A percentile compares a stretch with the other conserved stretches of the same genome.
phyloP scores from a whole-genome alignment of 2,113 vertebrate species.

The Rutilus rutilus region DNA sequence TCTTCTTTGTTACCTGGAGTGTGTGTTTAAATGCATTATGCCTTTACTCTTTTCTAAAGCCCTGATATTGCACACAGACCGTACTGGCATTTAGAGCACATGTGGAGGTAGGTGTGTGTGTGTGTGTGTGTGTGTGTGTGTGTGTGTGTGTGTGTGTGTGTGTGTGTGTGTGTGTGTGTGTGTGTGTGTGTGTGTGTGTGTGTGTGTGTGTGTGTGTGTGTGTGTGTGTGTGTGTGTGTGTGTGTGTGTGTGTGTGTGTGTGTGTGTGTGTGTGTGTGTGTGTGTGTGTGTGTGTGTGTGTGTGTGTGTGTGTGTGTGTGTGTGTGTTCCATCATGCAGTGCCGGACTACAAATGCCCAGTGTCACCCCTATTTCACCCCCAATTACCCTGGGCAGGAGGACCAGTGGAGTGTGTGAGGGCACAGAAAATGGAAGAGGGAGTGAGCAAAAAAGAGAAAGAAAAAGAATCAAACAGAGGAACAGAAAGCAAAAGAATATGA shows the following conservation, averaged over 20 bases:
- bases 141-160: constrained; percentile 39
- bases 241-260: constrained; percentile 39
- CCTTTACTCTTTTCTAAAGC: constrained; percentile 13
- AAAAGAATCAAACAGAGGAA: constrained; percentile 33
- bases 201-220: constrained; percentile 49
- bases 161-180: not conserved
- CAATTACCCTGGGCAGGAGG: constrained; percentile 71
- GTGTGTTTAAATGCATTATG: constrained; percentile 22
- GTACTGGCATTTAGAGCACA: not conserved
- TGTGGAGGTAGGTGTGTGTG: constrained; percentile 26
- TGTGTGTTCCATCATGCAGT: constrained; percentile 58
- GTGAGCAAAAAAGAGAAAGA: constrained; percentile 10
- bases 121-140: constrained; percentile 28
- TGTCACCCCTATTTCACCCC: constrained; percentile 73
- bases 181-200: not conserved
- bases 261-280: constrained; percentile 1
- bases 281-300: not conserved
- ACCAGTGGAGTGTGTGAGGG: constrained; percentile 48
- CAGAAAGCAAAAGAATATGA: not conserved
- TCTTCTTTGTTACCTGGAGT: constrained; percentile 5
- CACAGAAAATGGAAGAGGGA: constrained; percentile 12
- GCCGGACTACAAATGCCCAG: constrained; percentile 62
- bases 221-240: constrained; percentile 15
- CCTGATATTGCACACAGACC: constrained; percentile 22
- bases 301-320: constrained; percentile 48